phyloP scores from a whole-genome alignment of 2,113 vertebrate species.

The Brachyhypopomus gauderio region DNA sequence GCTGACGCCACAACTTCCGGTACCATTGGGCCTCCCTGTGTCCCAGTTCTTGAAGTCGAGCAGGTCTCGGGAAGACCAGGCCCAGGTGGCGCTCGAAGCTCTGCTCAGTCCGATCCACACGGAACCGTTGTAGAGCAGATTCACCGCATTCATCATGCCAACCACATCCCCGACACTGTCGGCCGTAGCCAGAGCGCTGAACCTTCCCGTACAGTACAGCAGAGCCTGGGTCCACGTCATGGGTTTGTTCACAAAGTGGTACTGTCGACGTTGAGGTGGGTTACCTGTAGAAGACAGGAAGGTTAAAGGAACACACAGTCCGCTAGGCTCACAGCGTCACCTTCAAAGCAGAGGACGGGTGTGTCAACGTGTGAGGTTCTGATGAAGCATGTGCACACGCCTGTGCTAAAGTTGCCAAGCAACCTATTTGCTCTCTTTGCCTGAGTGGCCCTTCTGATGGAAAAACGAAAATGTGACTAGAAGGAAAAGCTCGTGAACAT shows the following conservation, averaged over 20 bases:
- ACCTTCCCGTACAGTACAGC: constrained; percentile 1
- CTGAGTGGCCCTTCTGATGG: too few relatives aligned
- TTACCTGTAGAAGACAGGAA: neutral
- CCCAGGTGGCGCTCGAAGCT: neutral
- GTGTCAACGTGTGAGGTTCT: too few relatives aligned
- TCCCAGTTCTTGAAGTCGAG: constrained; percentile 29
- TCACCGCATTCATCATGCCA: neutral
- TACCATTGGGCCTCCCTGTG: neutral
- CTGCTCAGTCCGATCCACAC: constrained; percentile 36
- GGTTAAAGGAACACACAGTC: neutral
- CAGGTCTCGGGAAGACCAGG: constrained; percentile 32
- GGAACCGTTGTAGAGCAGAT: constrained; percentile 18
- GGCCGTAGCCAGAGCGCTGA: constrained; percentile 39
- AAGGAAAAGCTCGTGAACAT: too few relatives aligned
- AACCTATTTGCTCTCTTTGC: too few relatives aligned
- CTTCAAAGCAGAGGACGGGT: too few relatives aligned
- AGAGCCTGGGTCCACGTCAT: constrained; percentile 39
- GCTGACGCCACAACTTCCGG: neutral
- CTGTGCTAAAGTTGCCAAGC: too few relatives aligned
- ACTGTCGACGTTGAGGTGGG: neutral
- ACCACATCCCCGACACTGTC: constrained; percentile 12
- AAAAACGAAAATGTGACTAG: too few relatives aligned
- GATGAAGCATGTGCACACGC: too few relatives aligned
- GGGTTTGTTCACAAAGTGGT: constrained; percentile 20
- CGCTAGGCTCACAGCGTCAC: neutral